Conservation (phyloP, 2,797 vertebrate genomes). For the Jordanella pulchra region DNA sequence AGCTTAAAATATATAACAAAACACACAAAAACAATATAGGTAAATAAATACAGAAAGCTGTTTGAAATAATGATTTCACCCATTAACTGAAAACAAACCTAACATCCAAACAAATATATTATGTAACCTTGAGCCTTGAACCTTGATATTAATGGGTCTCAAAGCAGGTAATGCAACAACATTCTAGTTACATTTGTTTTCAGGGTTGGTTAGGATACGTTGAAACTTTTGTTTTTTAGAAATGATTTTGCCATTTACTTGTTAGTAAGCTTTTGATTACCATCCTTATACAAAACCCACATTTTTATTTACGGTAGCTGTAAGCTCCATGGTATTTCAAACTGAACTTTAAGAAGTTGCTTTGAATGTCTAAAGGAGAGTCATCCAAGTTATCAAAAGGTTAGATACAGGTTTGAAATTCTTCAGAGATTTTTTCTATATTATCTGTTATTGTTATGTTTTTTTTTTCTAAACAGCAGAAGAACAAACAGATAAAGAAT, state of each 20-base stretch:
- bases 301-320: not conserved
- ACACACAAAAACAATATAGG: not conserved
- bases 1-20: not conserved
- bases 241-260: too few species aligned
- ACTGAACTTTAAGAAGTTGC: not conserved
- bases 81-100: not conserved
- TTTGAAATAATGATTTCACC: not conserved
- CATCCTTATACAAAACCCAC: not conserved
- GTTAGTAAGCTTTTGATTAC: too few species aligned
- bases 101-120: too few species aligned
- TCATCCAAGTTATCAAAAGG: not conserved
- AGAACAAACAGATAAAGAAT: slow-evolving; percentile 12
- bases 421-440: not conserved
- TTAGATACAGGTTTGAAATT: not conserved
- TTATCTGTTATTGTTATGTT: not conserved
- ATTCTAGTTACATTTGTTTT: too few species aligned
- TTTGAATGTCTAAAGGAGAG: not conserved
- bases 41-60: not conserved
- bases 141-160: too few species aligned
- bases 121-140: too few species aligned
- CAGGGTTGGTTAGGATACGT: too few species aligned
- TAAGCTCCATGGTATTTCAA: slow-evolving; percentile 13
- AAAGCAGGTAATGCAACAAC: too few species aligned
- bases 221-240: too few species aligned
- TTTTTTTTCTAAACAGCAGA: not conserved